Conservation (phyloP, 2,113 vertebrate species). For the Aegithalos caudatus region DNA sequence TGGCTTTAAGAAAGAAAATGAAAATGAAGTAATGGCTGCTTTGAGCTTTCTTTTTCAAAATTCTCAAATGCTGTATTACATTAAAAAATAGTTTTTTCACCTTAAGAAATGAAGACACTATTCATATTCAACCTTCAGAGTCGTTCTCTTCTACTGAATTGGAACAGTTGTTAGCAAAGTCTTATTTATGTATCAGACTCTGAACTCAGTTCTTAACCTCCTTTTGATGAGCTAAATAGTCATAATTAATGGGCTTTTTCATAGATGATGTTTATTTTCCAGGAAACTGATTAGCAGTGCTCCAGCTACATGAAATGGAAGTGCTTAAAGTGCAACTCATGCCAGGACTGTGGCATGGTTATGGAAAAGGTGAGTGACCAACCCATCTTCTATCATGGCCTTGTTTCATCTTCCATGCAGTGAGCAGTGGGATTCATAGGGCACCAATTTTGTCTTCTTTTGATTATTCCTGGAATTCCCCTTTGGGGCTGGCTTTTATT, state of each 20-base stretch:
- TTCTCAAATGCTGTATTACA: background rate
- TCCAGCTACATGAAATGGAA: background rate
- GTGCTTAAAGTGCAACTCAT: background rate
- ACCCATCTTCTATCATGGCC: background rate
- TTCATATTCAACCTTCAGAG: background rate
- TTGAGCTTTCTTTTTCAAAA: background rate
- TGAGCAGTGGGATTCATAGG: background rate
- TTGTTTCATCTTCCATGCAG: background rate
- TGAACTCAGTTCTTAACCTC: background rate
- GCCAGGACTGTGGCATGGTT: background rate
- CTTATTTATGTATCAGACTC: background rate
- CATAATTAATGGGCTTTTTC: background rate
- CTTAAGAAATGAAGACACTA: background rate
- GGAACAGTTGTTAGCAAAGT: background rate
- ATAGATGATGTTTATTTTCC: background rate
- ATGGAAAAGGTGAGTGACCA: background rate
- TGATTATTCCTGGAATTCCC: background rate
- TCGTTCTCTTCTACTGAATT: background rate
- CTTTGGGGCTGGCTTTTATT: background rate
- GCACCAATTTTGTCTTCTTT: background rate
- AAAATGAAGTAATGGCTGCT: background rate
- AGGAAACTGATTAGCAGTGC: background rate
- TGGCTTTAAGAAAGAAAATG: background rate
- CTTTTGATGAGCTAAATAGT: background rate
- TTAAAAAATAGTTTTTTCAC: background rate